Base-by-base conservation (phyloP, 2,888 invertebrate species). In the Melanchra persicariae region DNA sequence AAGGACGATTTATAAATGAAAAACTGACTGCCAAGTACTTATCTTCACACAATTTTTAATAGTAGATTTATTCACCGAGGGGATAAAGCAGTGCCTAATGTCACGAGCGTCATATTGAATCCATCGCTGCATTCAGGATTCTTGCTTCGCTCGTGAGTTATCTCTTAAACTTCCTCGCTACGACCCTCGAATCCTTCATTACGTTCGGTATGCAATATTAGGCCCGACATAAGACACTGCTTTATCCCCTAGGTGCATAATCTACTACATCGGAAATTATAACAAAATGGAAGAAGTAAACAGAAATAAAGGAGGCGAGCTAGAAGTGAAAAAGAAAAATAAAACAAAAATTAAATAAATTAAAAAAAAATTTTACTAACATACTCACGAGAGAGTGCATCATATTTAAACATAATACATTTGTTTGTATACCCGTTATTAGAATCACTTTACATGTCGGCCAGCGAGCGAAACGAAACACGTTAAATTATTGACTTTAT, bases 301-400 rank as follows among this genome's bases (percentile, higher is more conserved):
- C 15, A 49, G 26, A 37, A 37, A 15, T 49, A 26, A 67, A 12
- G 4, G n/a, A 15, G 12, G 1, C 7, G 34, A 47, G 54, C 22
- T 19, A 9, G 12, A 34, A 24, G 26, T 45, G 22, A 54, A 67
- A 10, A 73, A 73, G 30, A 58, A 73, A 90, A 93, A 91, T 88
- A 89, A 93, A 92, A 92, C 88, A 79, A 90, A 88, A 75, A 64
- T 67, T 76, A 83, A 86, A 84, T 86, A 90, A 89, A 87, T 84
- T 84, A 81, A 90, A 90, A 86, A 88, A 88, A 85, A 89, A 86
- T 88, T 92, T 93, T 93, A 93, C 94, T 93, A 92, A 82, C 82
- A 81, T 79, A 85, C 86, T 86, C 86, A 86, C 87, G 83, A 83
- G 83, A 84, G 62, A 70, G 77, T 74, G 85, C 82, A 83, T 84